Percentiles rank a stretch among this genome's conserved stretches.
Conservation (phyloP, 2,888 invertebrate species). For the Lepeophtheirus nordmannii region DNA sequence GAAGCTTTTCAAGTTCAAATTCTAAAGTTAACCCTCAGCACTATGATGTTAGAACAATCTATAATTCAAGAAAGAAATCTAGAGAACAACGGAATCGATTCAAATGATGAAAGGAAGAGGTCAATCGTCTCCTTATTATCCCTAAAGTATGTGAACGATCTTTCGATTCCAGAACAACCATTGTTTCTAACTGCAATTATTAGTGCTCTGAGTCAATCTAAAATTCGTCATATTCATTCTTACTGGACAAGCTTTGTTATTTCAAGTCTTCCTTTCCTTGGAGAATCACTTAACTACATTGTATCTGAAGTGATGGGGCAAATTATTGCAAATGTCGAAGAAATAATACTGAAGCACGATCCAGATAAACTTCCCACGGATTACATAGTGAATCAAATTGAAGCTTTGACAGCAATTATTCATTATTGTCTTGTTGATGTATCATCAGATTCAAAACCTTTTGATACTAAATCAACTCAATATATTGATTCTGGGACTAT, state of each 20-base stretch:
- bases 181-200: constrained; percentile 65
- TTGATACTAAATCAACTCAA: constrained; percentile 15
- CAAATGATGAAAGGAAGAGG: constrained; percentile 8
- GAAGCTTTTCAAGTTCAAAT: constrained; percentile 27
- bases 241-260: constrained; percentile 69
- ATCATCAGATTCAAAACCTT: constrained; percentile 27
- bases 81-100: constrained; percentile 28
- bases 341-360: constrained; percentile 28
- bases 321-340: constrained; percentile 59
- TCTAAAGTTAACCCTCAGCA: constrained; percentile 45
- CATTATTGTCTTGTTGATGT: constrained; percentile 60
- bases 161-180: constrained; percentile 57
- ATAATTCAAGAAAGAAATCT: constrained; percentile 44
- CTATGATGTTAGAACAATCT: constrained; percentile 58
- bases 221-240: constrained; percentile 55
- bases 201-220: constrained; percentile 46
- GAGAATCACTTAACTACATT: constrained; percentile 55
- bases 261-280: constrained; percentile 61
- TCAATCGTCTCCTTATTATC: constrained; percentile 22
- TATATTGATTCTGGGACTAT: constrained; percentile 45
- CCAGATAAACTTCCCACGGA: constrained; percentile 3
- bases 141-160: constrained; percentile 47
- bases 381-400: constrained; percentile 57
- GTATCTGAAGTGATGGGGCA: constrained; percentile 62
- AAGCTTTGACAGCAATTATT: constrained; percentile 57